Evolutionary conservation across 2,888 invertebrate species (phyloP).

Genomic region (Eristalis arbustorum): DNA sequence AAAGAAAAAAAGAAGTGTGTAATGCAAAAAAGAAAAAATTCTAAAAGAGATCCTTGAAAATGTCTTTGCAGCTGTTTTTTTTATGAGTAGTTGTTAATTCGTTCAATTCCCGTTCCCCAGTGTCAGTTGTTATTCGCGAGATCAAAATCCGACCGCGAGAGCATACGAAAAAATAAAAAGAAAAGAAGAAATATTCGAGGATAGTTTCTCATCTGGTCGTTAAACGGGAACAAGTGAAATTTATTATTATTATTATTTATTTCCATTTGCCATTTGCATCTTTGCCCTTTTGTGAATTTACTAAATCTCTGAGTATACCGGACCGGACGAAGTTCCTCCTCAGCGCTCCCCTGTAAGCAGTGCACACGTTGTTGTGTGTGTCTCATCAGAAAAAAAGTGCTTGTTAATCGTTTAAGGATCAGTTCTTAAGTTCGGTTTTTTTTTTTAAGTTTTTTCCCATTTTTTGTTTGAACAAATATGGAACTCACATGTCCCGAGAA

Average conservation of each 20-base stretch:
- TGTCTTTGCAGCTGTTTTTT: conserved; percentile 43
- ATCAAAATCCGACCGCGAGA: neutral
- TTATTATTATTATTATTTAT: neutral
- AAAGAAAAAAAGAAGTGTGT: neutral
- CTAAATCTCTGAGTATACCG: neutral
- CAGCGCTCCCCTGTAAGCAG: neutral
- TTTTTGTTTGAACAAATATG: conserved; percentile 76
- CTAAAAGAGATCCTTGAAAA: conserved; percentile 8
- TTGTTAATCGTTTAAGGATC: neutral
- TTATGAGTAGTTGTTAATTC: neutral
- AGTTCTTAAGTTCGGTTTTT: neutral
- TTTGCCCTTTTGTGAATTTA: no score
- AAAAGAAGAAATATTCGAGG: neutral
- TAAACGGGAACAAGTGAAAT: neutral
- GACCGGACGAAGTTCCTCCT: neutral
- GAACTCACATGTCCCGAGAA: conserved; percentile 84
- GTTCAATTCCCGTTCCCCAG: neutral
- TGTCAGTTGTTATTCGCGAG: neutral
- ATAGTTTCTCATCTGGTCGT: neutral
- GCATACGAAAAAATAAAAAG: neutral
- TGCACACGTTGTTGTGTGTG: neutral
- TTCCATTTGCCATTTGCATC: no score
- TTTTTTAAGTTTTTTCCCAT: conserved; percentile 5
- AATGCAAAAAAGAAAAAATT: neutral
- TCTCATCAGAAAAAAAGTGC: neutral